Conservation (phyloP, 53 echinoderm and acorn worm species). For the Glandiceps talaboti region DNA sequence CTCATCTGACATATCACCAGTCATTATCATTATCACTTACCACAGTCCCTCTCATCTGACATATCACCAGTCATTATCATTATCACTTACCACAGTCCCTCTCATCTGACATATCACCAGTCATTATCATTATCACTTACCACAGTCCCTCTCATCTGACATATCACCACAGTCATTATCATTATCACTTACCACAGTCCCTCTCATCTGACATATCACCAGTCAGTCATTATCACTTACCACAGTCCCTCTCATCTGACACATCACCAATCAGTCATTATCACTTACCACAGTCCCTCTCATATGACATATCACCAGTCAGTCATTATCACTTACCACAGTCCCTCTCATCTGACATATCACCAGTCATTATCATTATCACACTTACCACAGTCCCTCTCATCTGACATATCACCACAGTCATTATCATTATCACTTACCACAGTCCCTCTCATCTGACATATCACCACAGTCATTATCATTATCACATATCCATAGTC, state of each 20-base stretch:
- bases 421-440: slow-evolving; percentile 4
- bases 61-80: slow-evolving; percentile 50
- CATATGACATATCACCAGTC: slow-evolving; percentile 21
- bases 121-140: slow-evolving; percentile 48
- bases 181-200: slow-evolving; percentile 34
- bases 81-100: slow-evolving; percentile 37
- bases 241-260: slow-evolving; percentile 41
- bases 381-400: slow-evolving; percentile 11
- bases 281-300: slow-evolving; percentile 15
- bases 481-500: slow-evolving; percentile 40
- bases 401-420: slow-evolving; percentile 24
- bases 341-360: too few relatives aligned
- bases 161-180: slow-evolving; percentile 52
- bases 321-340: slow-evolving; percentile 15
- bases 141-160: slow-evolving; percentile 48
- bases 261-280: slow-evolving; percentile 50
- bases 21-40: slow-evolving; percentile 48
- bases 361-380: too few relatives aligned
- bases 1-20: slow-evolving; percentile 69
- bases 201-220: slow-evolving; percentile 55
- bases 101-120: slow-evolving; percentile 69
- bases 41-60: slow-evolving; percentile 48
- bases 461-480: slow-evolving; percentile 52
- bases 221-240: slow-evolving; percentile 40
- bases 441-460: slow-evolving; percentile 41